Percentiles rank a stretch among this genome's conserved stretches.
These are phyloP conservation scores for Poecilobothrus nobilitatus DNA, from an alignment of 2,888 invertebrate genomes.

Conservation along the genomic window DNA sequence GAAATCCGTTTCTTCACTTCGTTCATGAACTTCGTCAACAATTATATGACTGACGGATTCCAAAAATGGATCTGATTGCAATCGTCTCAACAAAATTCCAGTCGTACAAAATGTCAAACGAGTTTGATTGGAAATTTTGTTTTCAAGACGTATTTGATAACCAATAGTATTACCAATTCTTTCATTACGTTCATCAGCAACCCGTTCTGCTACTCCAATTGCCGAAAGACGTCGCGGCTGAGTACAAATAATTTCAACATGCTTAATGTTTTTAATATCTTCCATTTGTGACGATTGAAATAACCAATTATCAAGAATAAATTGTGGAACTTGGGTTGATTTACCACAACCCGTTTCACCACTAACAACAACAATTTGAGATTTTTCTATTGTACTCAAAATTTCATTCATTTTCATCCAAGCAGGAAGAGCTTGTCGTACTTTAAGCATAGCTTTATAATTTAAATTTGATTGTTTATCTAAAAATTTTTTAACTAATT, in stretches of 20 bases:
- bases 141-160: constrained; percentile 70
- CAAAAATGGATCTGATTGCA: constrained; percentile 70
- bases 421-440: constrained; percentile 60
- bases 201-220: constrained; percentile 84
- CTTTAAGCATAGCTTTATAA: constrained; percentile 58
- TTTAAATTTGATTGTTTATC: constrained; percentile 53
- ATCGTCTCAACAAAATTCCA: constrained; percentile 75
- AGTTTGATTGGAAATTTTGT: constrained; percentile 66
- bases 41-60: constrained; percentile 73
- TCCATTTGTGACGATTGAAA: constrained; percentile 44
- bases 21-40: constrained; percentile 89
- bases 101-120: constrained; percentile 88
- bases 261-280: constrained; percentile 47
- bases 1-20: constrained; percentile 86
- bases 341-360: constrained; percentile 82
- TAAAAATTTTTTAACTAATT: constrained; percentile 53
- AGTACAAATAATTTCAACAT: constrained; percentile 81
- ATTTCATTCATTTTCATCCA: constrained; percentile 63
- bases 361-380: constrained; percentile 62
- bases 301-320: constrained; percentile 80
- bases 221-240: constrained; percentile 89
- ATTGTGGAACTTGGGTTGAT: constrained; percentile 88
- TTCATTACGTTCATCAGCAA: constrained; percentile 78
- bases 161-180: constrained; percentile 47
- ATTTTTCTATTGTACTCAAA: constrained; percentile 53